Base-by-base conservation (phyloP, 1,140 invertebrate genomes). In the Drosophila mauritiana region DNA sequence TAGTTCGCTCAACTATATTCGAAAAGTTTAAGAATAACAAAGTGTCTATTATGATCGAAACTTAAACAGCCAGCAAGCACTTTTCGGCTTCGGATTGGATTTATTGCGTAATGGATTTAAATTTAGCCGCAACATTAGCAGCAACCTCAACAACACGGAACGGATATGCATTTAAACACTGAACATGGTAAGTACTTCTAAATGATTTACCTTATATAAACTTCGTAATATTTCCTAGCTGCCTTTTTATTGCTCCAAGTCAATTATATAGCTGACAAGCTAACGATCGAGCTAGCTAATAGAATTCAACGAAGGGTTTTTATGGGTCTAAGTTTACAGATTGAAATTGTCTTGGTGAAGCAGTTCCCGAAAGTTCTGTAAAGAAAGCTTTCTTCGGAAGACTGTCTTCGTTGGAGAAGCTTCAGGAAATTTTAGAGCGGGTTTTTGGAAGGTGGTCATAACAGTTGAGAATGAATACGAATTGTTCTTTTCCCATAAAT, bases 91-190 rank as follows among this genome's bases (percentile, higher is more conserved):
- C 51, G 56, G 56, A 70, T 77, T 85, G 80, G 84, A 90, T 90
- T 80, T 85, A 90, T 88, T 89, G 83, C 83, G 83, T 88, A 88
- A 88, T 88, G 83, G 83, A 88, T 88, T 79, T 84, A 78, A 78
- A 83, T 74, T 74, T 90, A 89, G 67, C 85, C 78, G 51, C 82
- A 75, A 45, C 82, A 89, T 51, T 80, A 70, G 54, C 78, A 78
- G 45, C 64, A 64, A 36, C 63, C 45, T 13, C 68, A 58, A 40
- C 77, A 53, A 84, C 51, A 57, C 58, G 57, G 67, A 57, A 90
- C 73, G 84, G 84, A 88, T 88, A 88, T 88, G 80, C 83, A 88
- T 89, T 88, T 88, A 77, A 83, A 73, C 63, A 64, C 52, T 63
- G 64, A 88, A 63, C 70, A 88, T 88, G 83, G 83, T 88, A 37